Conservation (phyloP, 2,113 vertebrate species). For the Serinus canaria region DNA sequence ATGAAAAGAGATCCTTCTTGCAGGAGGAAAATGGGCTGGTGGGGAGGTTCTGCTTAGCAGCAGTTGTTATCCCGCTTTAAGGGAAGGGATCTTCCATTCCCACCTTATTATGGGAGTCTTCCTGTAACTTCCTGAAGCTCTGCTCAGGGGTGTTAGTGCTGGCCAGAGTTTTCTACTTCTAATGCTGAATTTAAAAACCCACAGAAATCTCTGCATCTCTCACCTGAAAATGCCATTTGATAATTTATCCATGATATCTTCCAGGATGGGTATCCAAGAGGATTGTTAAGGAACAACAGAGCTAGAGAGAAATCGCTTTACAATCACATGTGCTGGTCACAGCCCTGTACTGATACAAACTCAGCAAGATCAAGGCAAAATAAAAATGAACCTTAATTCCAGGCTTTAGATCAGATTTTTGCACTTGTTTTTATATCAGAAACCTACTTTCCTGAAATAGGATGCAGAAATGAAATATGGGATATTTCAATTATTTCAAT, state of each 20-base stretch:
- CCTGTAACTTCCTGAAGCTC: neutral
- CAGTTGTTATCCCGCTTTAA: neutral
- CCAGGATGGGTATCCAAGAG: constrained; percentile 85
- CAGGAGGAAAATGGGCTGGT: neutral
- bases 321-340: neutral
- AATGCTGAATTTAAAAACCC: neutral
- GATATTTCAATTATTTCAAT: neutral
- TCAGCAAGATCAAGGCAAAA: neutral
- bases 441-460: neutral
- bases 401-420: neutral
- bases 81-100: neutral
- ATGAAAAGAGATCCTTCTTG: neutral
- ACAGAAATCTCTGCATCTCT: neutral
- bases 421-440: neutral
- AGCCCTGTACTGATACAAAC: neutral
- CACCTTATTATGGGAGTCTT: neutral
- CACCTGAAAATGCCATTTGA: constrained; percentile 87
- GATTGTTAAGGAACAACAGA: constrained; percentile 68
- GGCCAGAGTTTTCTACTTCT: neutral
- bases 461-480: neutral
- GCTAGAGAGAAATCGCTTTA: neutral
- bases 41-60: neutral
- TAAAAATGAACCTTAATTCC: neutral
- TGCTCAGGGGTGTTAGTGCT: neutral
- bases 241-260: constrained; percentile 92